These are phyloP conservation scores for Melanargia galathea DNA, from an alignment of 2,888 invertebrate species.

Conservation along the genomic window DNA sequence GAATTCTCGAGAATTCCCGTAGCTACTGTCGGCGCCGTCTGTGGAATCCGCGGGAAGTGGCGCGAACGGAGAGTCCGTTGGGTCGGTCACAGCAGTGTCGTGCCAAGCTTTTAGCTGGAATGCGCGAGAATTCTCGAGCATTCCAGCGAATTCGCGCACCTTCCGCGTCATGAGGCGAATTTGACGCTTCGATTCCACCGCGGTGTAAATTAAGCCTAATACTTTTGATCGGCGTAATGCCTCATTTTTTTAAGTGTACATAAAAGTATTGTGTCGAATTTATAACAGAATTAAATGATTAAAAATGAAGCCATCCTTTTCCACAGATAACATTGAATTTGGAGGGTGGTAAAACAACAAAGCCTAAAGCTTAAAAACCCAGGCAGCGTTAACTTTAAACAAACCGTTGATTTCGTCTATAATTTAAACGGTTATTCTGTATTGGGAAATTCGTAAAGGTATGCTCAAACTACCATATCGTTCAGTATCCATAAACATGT, in stretches of 20 bases:
- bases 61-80: no score
- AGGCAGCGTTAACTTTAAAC: not conserved
- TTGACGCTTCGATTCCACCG: no score
- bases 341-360: not conserved
- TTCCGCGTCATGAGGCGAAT: no score
- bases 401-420: not conserved
- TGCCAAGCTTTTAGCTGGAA: no score
- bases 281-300: not conserved
- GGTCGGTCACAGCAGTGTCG: no score
- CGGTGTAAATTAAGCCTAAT: no score
- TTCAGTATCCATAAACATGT: not conserved
- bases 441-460: not conserved
- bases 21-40: no score
- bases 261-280: not conserved
- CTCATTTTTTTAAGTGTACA: not conserved
- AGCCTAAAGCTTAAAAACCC: not conserved
- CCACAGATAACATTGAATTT: not conserved
- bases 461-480: not conserved
- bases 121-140: no score
- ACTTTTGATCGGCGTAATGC: not conserved
- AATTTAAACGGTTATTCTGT: not conserved
- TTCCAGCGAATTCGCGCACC: no score
- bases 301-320: not conserved
- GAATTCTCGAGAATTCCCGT: no score
- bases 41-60: no score